Evolutionary conservation across 2,888 invertebrate species (phyloP).

Genomic region (Heteropelma amictum): DNA sequence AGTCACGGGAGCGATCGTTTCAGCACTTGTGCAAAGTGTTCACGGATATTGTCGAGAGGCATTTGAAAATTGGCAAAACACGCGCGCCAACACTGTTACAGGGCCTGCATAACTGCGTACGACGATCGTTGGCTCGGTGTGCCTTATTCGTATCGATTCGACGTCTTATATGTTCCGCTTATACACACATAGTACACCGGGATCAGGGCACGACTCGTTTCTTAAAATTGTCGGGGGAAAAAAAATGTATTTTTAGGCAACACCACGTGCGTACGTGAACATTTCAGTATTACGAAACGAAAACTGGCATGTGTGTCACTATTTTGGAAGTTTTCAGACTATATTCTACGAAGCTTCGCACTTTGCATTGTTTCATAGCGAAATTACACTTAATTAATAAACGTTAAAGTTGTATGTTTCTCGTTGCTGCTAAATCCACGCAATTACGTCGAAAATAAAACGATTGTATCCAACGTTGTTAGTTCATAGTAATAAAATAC

Average conservation of each 20-base stretch:
- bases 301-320: slow-evolving; percentile 1
- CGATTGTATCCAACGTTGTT: too few species aligned
- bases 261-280: slow-evolving; percentile 23
- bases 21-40: slow-evolving; percentile 57
- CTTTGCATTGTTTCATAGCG: neutral
- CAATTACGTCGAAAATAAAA: too few species aligned
- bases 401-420: too few species aligned
- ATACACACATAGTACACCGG: too few species aligned
- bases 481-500: too few species aligned
- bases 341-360: neutral
- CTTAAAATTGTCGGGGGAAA: slow-evolving; percentile 5
- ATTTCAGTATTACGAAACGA: slow-evolving; percentile 30
- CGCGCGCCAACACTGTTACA: neutral
- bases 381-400: neutral
- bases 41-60: slow-evolving; percentile 50
- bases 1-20: slow-evolving; percentile 56
- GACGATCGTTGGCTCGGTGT: too few species aligned
- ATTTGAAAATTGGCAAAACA: slow-evolving; percentile 18
- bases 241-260: slow-evolving; percentile 40
- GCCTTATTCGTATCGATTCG: too few species aligned
- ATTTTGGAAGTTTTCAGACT: neutral
- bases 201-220: neutral
- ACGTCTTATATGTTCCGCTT: too few species aligned
- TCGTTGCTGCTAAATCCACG: too few species aligned
- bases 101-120: too few species aligned